These are phyloP conservation scores for Anas georgica DNA, from an alignment of 2,797 vertebrate species.

Conservation along the genomic window DNA sequence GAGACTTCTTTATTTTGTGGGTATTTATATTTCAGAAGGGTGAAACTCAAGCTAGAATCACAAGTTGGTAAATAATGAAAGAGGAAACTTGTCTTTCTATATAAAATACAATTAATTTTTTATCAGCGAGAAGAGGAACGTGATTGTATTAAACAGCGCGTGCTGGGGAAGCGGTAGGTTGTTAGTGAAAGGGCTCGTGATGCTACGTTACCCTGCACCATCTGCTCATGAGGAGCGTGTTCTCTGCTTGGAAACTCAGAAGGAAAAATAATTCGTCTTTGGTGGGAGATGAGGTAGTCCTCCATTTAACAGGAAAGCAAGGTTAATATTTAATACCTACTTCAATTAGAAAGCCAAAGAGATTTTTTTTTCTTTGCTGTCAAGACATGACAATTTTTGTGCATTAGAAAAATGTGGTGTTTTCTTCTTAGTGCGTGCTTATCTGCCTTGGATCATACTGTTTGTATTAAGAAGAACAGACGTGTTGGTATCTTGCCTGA, in stretches of 20 bases:
- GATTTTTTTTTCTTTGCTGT: not conserved
- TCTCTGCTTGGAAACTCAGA: not conserved
- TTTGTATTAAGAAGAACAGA: not conserved
- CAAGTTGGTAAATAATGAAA: constrained; percentile 29
- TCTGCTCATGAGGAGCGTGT: not conserved
- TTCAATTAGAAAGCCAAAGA: not conserved
- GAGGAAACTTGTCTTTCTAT: not conserved
- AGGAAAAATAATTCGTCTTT: not conserved
- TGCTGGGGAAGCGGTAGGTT: not conserved
- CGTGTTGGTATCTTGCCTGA: not conserved
- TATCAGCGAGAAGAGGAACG: not conserved
- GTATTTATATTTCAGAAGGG: not conserved
- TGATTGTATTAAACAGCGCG: not conserved
- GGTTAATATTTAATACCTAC: not conserved
- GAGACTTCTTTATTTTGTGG: not conserved
- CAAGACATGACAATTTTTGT: not conserved
- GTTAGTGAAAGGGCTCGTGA: not conserved
- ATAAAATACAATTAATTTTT: constrained; percentile 24
- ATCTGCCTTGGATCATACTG: not conserved
- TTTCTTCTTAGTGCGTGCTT: not conserved
- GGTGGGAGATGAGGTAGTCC: not conserved
- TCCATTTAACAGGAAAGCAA: not conserved
- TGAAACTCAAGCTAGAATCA: not conserved
- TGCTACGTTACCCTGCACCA: not conserved
- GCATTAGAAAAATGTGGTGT: accelerated